A percentile compares a stretch with the other conserved stretches of the same genome.
These are phyloP conservation scores for Pogona vitticeps DNA, from an alignment of 2,113 vertebrate species.

Conservation along the genomic window DNA sequence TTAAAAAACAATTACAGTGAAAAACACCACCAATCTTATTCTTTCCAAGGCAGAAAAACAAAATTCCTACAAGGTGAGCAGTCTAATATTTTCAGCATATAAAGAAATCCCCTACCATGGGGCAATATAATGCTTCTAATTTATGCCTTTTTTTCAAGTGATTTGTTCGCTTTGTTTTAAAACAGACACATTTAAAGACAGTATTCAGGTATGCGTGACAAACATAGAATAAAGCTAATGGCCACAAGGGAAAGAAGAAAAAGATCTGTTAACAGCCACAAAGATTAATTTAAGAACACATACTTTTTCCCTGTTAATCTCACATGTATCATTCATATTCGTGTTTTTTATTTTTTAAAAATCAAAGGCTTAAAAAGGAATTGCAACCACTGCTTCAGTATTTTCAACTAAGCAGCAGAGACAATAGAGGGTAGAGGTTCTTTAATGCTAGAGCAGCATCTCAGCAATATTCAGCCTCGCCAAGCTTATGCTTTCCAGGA, in stretches of 20 bases:
- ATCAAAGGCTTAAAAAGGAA: slow-evolving; percentile 29
- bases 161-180: slow-evolving; percentile 34
- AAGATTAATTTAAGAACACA: not conserved
- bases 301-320: slow-evolving; percentile 7
- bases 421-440: not conserved
- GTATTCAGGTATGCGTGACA: slow-evolving; percentile 7
- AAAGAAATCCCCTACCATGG: slow-evolving; percentile 21
- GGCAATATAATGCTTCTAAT: not conserved
- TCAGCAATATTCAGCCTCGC: slow-evolving; percentile 11
- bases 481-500: slow-evolving; percentile 22
- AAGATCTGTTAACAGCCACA: not conserved
- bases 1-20: slow-evolving; percentile 16
- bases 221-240: slow-evolving; percentile 37
- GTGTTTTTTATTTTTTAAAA: slow-evolving; percentile 11
- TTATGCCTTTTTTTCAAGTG: slow-evolving; percentile 37
- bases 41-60: slow-evolving; percentile 27
- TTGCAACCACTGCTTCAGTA: not conserved
- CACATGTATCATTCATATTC: not conserved
- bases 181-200: slow-evolving; percentile 10
- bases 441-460: not conserved
- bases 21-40: slow-evolving; percentile 10
- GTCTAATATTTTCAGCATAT: slow-evolving; percentile 20
- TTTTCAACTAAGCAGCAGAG: slow-evolving; percentile 22
- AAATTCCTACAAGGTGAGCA: not conserved
- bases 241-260: slow-evolving; percentile 15